Evolutionary conservation across 2,797 vertebrate species (phyloP).

Genomic region (Hippoglossus hippoglossus): DNA sequence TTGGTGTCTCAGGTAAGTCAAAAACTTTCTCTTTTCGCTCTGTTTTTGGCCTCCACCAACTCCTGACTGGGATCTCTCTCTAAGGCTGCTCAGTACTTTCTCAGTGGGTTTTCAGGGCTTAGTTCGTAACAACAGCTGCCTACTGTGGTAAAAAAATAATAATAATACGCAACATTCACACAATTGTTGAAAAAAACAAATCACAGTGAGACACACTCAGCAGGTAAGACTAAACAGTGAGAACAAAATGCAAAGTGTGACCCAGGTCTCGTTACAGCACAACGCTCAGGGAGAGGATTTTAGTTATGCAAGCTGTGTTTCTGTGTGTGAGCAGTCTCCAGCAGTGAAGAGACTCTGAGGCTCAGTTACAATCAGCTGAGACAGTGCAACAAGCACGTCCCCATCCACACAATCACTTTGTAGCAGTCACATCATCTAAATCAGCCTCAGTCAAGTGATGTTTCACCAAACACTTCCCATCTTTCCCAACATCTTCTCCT

Average conservation of each 20-base stretch:
- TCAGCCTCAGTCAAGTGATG: conserved; percentile 18
- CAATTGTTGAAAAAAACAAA: not conserved
- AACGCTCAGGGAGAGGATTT: conserved; percentile 12
- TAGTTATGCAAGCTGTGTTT: conserved; percentile 15
- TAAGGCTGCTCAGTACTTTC: too few species aligned
- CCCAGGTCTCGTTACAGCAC: conserved; percentile 8
- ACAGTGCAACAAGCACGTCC: conserved; percentile 11
- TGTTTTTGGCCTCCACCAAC: too few species aligned
- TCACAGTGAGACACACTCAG: not conserved
- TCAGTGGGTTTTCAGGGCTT: too few species aligned
- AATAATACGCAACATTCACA: not conserved
- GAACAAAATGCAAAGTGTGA: conserved; percentile 9
- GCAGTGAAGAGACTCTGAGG: conserved; percentile 18
- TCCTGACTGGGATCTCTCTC: too few species aligned
- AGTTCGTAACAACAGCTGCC: too few species aligned
- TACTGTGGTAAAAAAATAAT: too few species aligned
- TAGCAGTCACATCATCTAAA: conserved; percentile 32
- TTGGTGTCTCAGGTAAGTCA: too few species aligned
- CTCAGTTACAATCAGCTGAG: conserved; percentile 11
- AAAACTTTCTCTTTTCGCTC: too few species aligned
- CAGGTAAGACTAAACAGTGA: conserved; percentile 19
- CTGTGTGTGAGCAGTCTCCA: conserved; percentile 28
- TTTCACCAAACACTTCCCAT: conserved; percentile 32
- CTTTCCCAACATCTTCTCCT: too few species aligned
- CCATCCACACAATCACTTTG: conserved; percentile 22